These are phyloP conservation scores for Trissoscelio sp. DNA, from an alignment of 2,888 invertebrate genomes.

Conservation along the genomic window DNA sequence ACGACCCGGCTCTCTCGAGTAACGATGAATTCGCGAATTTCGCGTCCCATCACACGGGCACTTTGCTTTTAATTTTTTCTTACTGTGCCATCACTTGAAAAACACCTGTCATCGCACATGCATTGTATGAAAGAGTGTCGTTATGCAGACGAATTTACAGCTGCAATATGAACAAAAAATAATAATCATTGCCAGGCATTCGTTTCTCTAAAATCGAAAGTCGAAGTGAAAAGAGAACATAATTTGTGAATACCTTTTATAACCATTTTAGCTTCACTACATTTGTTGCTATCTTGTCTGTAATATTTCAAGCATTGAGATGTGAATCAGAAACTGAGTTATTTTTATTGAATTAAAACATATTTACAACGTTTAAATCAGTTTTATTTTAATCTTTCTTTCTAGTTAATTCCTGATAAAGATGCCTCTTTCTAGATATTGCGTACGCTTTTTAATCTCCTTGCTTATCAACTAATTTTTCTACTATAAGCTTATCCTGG, in stretches of 20 bases:
- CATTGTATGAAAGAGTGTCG: slow-evolving; percentile 59
- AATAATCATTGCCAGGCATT: slow-evolving; percentile 46
- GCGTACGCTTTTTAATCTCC: not conserved
- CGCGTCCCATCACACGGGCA: slow-evolving; percentile 69
- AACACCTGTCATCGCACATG: slow-evolving; percentile 69
- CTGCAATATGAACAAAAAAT: slow-evolving; percentile 56
- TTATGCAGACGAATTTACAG: slow-evolving; percentile 65
- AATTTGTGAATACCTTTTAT: slow-evolving; percentile 23
- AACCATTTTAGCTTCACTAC: slow-evolving; percentile 23
- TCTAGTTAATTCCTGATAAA: too few species aligned
- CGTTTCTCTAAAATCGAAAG: slow-evolving; percentile 59
- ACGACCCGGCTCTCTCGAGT: slow-evolving; percentile 67
- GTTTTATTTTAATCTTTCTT: not conserved
- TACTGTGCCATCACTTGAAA: slow-evolving; percentile 65
- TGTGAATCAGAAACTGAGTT: not conserved
- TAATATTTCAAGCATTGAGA: slow-evolving; percentile 9
- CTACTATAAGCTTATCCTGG: slow-evolving; percentile 5
- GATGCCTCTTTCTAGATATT: too few species aligned
- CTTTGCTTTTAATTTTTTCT: slow-evolving; percentile 71
- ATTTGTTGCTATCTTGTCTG: slow-evolving; percentile 6
- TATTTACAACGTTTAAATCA: not conserved
- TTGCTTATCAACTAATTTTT: slow-evolving; percentile 28
- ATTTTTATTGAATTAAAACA: not conserved
- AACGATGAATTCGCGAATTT: slow-evolving; percentile 70
- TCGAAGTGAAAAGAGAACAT: slow-evolving; percentile 26